These are phyloP conservation scores for Rhodeus uyekii DNA, from an alignment of 2,797 vertebrate species.

Conservation along the genomic window DNA sequence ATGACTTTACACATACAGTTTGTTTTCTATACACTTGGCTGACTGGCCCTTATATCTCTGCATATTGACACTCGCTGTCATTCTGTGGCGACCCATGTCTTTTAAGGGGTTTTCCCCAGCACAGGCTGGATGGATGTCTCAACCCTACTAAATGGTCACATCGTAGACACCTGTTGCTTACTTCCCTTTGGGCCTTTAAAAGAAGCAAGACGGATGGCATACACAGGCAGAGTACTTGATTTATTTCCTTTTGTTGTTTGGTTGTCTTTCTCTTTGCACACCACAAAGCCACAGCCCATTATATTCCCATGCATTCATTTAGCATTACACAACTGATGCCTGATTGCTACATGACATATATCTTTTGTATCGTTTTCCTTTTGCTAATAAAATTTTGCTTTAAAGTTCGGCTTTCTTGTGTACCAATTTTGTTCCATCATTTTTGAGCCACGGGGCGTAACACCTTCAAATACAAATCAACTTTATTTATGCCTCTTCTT, in stretches of 20 bases:
- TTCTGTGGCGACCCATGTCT: not conserved
- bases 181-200: not conserved
- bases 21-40: slow-evolving; percentile 9
- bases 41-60: not conserved
- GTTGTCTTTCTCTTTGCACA: not conserved
- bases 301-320: not conserved
- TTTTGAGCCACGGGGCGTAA: no score
- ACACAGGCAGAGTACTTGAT: not conserved
- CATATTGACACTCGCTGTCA: not conserved
- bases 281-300: no score
- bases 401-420: not conserved
- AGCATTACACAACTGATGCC: not conserved
- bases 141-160: not conserved
- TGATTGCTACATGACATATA: not conserved
- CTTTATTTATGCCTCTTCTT: slow-evolving; percentile 36
- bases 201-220: not conserved
- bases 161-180: not conserved
- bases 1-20: not conserved
- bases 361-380: not conserved
- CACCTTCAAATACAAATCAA: slow-evolving; percentile 26
- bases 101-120: not conserved
- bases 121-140: not conserved
- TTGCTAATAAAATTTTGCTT: not conserved
- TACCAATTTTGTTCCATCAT: no score
- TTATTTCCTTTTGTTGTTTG: not conserved